Evolutionary conservation across 2,113 vertebrate genomes (phyloP).

Genomic region (Spheniscus mendiculus): DNA sequence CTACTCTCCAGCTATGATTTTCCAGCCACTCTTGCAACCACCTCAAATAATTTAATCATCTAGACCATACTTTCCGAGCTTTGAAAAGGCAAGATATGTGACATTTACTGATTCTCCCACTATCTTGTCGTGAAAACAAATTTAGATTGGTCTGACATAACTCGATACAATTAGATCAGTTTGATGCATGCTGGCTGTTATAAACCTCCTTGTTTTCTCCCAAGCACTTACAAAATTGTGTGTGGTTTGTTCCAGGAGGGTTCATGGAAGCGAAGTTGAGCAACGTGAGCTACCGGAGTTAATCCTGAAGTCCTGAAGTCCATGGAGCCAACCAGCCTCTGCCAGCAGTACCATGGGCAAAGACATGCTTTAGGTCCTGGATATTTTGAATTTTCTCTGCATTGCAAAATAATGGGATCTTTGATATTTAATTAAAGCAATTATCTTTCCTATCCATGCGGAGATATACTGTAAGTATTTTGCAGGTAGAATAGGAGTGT

Average conservation of each 20-base stretch:
- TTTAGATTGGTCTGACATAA: not conserved
- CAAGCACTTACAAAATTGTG: not conserved
- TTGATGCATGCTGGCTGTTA: not conserved
- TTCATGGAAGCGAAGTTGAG: not conserved
- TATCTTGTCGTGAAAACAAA: not conserved
- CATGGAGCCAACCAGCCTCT: not conserved
- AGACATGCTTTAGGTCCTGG: accelerated
- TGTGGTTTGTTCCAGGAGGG: not conserved
- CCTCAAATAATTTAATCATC: not conserved
- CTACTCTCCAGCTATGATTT: not conserved
- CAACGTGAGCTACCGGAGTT: not conserved
- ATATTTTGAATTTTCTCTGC: not conserved
- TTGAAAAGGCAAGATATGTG: not conserved
- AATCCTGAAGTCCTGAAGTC: not conserved
- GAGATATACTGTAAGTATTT: not conserved
- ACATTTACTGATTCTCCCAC: not conserved
- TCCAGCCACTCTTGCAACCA: not conserved
- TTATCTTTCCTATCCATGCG: not conserved
- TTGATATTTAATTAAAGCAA: not conserved
- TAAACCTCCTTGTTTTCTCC: not conserved
- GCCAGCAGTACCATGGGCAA: not conserved
- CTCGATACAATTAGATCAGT: not conserved
- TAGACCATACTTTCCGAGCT: not conserved
- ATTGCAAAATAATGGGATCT: not conserved
- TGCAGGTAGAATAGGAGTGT: not conserved